Percentiles rank a stretch among this genome's conserved stretches.
Conservation (phyloP, 2,113 vertebrate species). For the Pseudonaja textilis region DNA sequence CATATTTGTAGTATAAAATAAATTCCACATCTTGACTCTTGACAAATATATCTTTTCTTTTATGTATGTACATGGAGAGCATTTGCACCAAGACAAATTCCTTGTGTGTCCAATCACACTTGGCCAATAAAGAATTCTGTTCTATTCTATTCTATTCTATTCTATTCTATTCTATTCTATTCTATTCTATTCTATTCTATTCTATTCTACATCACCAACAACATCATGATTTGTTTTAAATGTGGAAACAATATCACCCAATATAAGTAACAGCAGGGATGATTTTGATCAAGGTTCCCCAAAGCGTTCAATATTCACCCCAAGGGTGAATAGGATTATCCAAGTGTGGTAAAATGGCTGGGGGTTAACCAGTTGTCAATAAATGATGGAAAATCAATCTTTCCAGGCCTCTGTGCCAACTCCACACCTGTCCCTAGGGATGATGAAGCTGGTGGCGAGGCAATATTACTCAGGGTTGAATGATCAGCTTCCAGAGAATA, state of each 20-base stretch:
- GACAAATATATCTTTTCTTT: too few relatives aligned
- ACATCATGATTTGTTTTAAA: neutral
- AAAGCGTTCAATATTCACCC: neutral
- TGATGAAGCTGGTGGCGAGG: neutral
- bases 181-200: too few relatives aligned
- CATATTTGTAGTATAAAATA: neutral
- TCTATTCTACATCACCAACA: neutral
- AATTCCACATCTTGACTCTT: neutral
- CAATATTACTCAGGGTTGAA: neutral
- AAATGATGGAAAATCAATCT: neutral
- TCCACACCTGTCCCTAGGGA: neutral
- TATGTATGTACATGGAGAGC: too few relatives aligned
- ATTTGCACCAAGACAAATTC: too few relatives aligned
- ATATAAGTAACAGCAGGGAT: neutral
- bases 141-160: neutral
- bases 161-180: neutral
- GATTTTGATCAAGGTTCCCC: neutral
- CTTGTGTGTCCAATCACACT: too few relatives aligned
- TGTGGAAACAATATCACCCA: neutral
- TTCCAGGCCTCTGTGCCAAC: neutral
- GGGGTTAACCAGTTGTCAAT: neutral
- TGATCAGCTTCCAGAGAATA: neutral
- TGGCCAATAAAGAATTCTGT: too few relatives aligned
- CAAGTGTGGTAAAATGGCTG: neutral
- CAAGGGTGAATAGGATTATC: neutral